Percentiles rank a stretch among this genome's conserved stretches.
phyloP scores from a whole-genome alignment of 2,797 vertebrate genomes.

The Threskiornis aethiopicus region DNA sequence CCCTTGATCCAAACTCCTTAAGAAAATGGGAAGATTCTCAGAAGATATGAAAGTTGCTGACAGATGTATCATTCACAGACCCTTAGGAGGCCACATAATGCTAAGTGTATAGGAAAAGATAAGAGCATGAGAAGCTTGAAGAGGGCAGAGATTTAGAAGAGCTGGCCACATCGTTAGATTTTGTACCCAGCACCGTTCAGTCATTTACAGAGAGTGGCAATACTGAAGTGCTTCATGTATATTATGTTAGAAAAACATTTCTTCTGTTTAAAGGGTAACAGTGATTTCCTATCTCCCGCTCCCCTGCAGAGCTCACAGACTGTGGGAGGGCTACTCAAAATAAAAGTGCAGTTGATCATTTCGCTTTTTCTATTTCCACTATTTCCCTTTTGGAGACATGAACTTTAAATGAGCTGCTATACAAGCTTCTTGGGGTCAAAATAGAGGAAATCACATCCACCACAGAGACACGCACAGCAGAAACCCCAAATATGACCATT shows the following conservation, averaged over 20 bases:
- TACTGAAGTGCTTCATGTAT: background rate
- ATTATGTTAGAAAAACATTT: background rate
- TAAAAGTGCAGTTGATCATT: constrained; percentile 29
- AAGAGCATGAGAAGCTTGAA: background rate
- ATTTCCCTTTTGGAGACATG: constrained; percentile 23
- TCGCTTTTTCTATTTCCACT: background rate
- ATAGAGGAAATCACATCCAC: constrained; percentile 51
- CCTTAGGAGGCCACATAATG: background rate
- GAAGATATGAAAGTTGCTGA: background rate
- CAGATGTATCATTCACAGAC: background rate
- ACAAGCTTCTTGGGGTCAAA: constrained; percentile 56
- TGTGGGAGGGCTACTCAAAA: background rate
- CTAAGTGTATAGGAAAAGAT: background rate
- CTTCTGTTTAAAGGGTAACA: background rate
- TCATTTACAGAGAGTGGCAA: background rate
- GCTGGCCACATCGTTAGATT: background rate
- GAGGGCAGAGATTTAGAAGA: background rate
- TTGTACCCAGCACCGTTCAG: background rate
- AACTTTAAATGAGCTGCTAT: constrained; percentile 58
- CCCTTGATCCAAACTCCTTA: background rate
- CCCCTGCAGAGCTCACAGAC: background rate
- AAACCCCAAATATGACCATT: constrained; percentile 39
- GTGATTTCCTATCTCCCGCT: constrained; percentile 4
- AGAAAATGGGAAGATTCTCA: background rate
- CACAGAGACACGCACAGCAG: constrained; percentile 28